Evolutionary conservation across 2,888 invertebrate species (phyloP).

Genomic region (Dasypolia templi): DNA sequence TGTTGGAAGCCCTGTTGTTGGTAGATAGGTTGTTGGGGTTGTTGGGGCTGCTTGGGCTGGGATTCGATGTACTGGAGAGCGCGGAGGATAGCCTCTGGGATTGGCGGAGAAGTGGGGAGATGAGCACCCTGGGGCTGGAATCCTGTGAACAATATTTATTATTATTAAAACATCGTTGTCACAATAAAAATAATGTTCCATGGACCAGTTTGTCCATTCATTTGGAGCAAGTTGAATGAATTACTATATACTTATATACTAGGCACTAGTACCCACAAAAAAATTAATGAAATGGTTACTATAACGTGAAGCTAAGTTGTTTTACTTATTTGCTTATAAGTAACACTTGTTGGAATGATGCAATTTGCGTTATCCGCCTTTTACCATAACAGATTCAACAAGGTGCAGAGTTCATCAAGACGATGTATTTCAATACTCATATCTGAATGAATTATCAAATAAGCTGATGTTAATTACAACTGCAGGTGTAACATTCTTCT

Average conservation of each 20-base stretch:
- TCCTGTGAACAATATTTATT: conserved; percentile 80
- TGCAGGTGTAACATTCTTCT: too few relatives aligned
- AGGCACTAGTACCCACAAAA: background rate
- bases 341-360: conserved; percentile 19
- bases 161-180: background rate
- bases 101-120: conserved; percentile 91
- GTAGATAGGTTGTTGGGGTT: conserved; percentile 61
- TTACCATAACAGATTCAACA: conserved; percentile 33
- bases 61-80: conserved; percentile 84
- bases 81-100: conserved; percentile 90
- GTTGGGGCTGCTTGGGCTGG: conserved; percentile 79
- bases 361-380: conserved; percentile 26
- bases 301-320: background rate
- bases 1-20: conserved; percentile 66
- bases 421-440: conserved; percentile 41
- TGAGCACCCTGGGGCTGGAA: conserved; percentile 91
- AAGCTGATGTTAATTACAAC: conserved; percentile 26
- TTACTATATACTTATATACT: conserved; percentile 3
- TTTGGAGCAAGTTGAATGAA: background rate
- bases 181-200: too few relatives aligned
- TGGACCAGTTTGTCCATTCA: background rate
- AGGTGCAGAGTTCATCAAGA: conserved; percentile 14
- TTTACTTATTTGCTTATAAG: conserved; percentile 25
- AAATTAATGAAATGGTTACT: conserved; percentile 20
- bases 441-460: conserved; percentile 42